These are phyloP conservation scores for Siphlonurus alternatus DNA, from an alignment of 2,888 invertebrate genomes.

Conservation along the genomic window DNA sequence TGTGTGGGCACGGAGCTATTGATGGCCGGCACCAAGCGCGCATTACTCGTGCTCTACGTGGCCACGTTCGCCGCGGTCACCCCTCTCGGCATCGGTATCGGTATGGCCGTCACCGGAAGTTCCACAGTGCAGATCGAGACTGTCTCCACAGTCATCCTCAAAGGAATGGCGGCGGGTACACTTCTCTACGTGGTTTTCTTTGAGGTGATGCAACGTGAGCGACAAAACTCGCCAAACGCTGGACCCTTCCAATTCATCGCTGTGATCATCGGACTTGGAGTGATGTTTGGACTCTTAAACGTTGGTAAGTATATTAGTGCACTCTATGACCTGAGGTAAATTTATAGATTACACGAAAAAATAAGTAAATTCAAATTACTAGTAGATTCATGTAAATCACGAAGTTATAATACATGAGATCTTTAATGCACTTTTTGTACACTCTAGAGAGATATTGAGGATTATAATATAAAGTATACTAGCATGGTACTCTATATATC, in stretches of 20 bases:
- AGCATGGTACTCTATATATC: no score
- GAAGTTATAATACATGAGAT: background rate
- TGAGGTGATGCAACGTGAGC: slow-evolving; percentile 59
- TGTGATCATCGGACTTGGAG: slow-evolving; percentile 36
- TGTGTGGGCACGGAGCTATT: slow-evolving; percentile 47
- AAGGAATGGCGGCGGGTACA: slow-evolving; percentile 63
- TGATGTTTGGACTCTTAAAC: slow-evolving; percentile 35
- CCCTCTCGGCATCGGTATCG: slow-evolving; percentile 47
- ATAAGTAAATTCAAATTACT: no score
- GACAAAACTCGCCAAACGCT: slow-evolving; percentile 32
- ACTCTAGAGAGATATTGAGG: background rate
- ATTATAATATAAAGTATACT: no score
- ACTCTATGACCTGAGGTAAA: background rate
- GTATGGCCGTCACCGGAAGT: slow-evolving; percentile 32
- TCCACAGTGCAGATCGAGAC: slow-evolving; percentile 19
- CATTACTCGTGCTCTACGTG: slow-evolving; percentile 35
- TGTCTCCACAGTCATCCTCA: slow-evolving; percentile 34
- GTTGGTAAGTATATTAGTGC: slow-evolving; percentile 12
- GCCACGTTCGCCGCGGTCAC: slow-evolving; percentile 47
- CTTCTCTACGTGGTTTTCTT: slow-evolving; percentile 66
- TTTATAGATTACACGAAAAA: no score
- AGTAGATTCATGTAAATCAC: no score
- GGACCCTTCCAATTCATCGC: slow-evolving; percentile 38
- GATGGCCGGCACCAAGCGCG: slow-evolving; percentile 28
- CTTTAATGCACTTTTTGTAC: background rate